Evolutionary conservation across 2,797 vertebrate species (phyloP).

Genomic region (Pangasius sanitwongsei): DNA sequence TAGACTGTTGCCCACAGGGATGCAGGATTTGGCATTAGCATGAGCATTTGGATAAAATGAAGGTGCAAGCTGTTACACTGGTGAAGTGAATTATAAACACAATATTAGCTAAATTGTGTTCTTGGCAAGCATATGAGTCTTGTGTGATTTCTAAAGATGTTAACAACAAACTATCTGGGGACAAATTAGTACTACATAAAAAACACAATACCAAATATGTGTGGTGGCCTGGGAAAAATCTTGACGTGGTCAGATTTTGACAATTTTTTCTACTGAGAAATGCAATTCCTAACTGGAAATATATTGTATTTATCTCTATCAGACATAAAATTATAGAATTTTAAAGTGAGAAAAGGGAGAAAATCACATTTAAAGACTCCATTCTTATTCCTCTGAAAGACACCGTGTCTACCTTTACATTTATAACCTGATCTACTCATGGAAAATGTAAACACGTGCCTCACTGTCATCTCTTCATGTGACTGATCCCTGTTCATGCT

Average conservation of each 20-base stretch:
- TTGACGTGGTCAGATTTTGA: background rate
- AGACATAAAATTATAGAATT: background rate
- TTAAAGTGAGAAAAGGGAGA: background rate
- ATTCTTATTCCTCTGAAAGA: background rate
- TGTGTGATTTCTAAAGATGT: background rate
- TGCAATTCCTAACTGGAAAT: background rate
- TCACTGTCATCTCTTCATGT: background rate
- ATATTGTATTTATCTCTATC: background rate
- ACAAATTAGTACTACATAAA: background rate
- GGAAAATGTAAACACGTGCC: background rate
- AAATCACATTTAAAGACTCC: background rate
- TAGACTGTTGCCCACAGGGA: conserved; percentile 40
- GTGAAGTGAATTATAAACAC: conserved; percentile 46
- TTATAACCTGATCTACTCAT: background rate
- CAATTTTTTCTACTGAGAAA: background rate
- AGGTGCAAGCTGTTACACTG: conserved; percentile 49
- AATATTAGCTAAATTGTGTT: conserved; percentile 28
- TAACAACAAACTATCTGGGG: background rate
- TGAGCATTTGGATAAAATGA: conserved; percentile 43
- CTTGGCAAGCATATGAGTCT: conserved; percentile 24
- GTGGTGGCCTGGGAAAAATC: background rate
- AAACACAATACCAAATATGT: background rate
- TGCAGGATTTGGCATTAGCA: conserved; percentile 45
- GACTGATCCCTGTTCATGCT: background rate
- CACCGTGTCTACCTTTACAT: background rate